Evolutionary conservation across 2,888 invertebrate species (phyloP).

Genomic region (Drosophila phalerata): DNA sequence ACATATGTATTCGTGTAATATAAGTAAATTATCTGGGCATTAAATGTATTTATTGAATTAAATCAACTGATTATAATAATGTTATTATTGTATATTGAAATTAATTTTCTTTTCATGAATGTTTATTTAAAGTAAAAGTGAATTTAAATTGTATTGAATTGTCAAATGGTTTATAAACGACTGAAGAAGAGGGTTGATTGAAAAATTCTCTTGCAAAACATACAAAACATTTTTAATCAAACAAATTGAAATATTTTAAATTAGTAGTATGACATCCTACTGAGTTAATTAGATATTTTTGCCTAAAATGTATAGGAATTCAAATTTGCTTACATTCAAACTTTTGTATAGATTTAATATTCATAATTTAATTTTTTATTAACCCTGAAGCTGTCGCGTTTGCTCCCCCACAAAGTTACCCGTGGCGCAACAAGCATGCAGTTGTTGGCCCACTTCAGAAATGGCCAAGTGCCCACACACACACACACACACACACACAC

Average conservation of each 20-base stretch:
- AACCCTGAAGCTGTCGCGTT: constrained; percentile 9
- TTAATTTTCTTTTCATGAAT: constrained; percentile 4
- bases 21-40: constrained; percentile 25
- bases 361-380: not conserved
- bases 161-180: not conserved
- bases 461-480: constrained; percentile 24
- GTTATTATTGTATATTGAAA: constrained; percentile 20
- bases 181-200: too few relatives aligned
- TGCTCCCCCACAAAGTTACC: not conserved
- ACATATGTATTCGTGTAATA: constrained; percentile 11
- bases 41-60: constrained; percentile 35
- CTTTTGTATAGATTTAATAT: not conserved
- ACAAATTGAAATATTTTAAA: too few relatives aligned
- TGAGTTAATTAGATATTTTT: too few relatives aligned
- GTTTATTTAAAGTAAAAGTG: constrained; percentile 10
- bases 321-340: not conserved
- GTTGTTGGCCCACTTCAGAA: constrained; percentile 21
- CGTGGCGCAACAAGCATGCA: constrained; percentile 75
- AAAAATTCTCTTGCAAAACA: too few relatives aligned
- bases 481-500: constrained; percentile 7
- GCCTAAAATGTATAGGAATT: too few relatives aligned
- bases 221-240: too few relatives aligned
- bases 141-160: not conserved
- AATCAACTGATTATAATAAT: not conserved
- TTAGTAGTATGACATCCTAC: too few relatives aligned